Evolutionary conservation across 2,797 vertebrate species (phyloP).

Genomic region (Chaunax sp.): DNA sequence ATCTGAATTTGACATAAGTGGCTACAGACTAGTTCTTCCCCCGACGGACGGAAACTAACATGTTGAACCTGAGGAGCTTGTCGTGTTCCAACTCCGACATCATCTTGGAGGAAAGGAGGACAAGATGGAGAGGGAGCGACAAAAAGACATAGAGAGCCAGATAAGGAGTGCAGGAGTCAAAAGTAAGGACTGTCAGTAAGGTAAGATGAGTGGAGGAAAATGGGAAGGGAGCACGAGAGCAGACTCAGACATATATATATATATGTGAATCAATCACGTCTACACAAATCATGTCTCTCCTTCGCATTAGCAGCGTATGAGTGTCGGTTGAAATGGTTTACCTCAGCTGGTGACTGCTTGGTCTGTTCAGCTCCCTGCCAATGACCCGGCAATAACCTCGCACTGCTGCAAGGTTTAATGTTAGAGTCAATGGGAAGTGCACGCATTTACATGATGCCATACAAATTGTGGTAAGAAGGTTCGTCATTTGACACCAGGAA

Average conservation of each 20-base stretch:
- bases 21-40: slow-evolving; percentile 19
- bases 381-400: slow-evolving; percentile 50
- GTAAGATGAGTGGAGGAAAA: slow-evolving; percentile 65
- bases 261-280: too few species aligned
- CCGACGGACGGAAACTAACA: slow-evolving; percentile 17
- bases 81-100: slow-evolving; percentile 22
- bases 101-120: slow-evolving; percentile 20
- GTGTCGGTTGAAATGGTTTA: slow-evolving; percentile 72
- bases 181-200: slow-evolving; percentile 51
- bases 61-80: slow-evolving; percentile 33
- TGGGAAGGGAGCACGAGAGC: slow-evolving; percentile 60
- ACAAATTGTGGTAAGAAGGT: slow-evolving; percentile 39
- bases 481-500: slow-evolving; percentile 33
- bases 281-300: slow-evolving; percentile 76
- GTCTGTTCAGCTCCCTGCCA: slow-evolving; percentile 42
- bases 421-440: slow-evolving; percentile 42
- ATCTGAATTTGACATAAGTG: slow-evolving; percentile 25
- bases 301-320: slow-evolving; percentile 70
- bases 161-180: slow-evolving; percentile 44
- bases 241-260: slow-evolving; percentile 50
- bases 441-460: slow-evolving; percentile 51
- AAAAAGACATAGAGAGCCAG: slow-evolving; percentile 35
- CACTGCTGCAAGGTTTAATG: slow-evolving; percentile 20
- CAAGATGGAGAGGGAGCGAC: slow-evolving; percentile 15
- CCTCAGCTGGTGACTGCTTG: slow-evolving; percentile 59